Evolutionary conservation across 1,140 invertebrate species (phyloP).

Genomic region (Penaeus indicus): DNA sequence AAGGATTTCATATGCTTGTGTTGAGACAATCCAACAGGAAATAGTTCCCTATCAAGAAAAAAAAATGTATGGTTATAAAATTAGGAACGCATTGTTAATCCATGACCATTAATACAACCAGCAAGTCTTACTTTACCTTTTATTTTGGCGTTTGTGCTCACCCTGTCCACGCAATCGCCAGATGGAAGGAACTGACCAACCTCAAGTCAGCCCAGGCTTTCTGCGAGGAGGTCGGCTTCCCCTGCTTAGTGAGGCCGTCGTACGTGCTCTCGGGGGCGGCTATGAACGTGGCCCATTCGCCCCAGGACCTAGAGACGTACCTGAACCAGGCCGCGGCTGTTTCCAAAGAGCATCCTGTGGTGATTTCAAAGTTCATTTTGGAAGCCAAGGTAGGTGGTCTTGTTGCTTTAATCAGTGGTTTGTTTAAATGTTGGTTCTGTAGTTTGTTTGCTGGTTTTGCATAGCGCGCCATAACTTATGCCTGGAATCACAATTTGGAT

Average conservation of each 20-base stretch:
- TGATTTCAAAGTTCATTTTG: conserved; percentile 97
- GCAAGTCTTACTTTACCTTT: no score
- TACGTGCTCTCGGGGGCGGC: conserved; percentile 99
- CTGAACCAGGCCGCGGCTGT: conserved; percentile 91
- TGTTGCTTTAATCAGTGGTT: neutral
- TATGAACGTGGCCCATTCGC: conserved; percentile 98
- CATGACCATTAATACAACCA: no score
- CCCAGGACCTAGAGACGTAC: conserved; percentile 92
- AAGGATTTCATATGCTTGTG: no score
- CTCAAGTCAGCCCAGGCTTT: conserved; percentile 89
- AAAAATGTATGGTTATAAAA: no score
- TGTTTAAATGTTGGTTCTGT: neutral
- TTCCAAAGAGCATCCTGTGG: conserved; percentile 96
- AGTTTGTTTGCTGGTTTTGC: neutral
- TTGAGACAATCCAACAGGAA: no score
- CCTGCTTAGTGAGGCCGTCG: conserved; percentile 96
- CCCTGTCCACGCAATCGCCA: conserved; percentile 53
- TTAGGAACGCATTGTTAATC: no score
- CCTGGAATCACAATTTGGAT: neutral
- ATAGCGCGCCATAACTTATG: no score
- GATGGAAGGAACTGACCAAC: conserved; percentile 94
- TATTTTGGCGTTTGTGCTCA: no score
- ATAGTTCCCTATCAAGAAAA: no score
- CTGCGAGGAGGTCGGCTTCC: conserved; percentile 96
- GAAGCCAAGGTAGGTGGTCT: conserved; percentile 84